These are phyloP conservation scores for Euzophera pinguis DNA, from an alignment of 2,888 invertebrate species.

Conservation along the genomic window DNA sequence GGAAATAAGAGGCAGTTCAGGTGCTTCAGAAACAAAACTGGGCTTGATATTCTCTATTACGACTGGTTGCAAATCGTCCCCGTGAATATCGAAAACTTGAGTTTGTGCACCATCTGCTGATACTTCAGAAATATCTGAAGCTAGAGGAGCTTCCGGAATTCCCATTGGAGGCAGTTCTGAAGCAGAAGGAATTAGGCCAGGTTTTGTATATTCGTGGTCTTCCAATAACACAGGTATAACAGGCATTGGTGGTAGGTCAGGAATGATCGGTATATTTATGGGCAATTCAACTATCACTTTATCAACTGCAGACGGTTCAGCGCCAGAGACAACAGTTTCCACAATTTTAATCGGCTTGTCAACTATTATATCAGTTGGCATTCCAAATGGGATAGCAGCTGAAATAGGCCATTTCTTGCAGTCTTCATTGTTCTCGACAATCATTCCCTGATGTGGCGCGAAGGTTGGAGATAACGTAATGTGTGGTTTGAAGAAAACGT, in stretches of 20 bases:
- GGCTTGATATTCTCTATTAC: background rate
- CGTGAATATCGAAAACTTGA: background rate
- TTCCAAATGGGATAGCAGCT: slow-evolving; percentile 1
- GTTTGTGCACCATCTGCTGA: too few relatives aligned
- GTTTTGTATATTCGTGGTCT: too few relatives aligned
- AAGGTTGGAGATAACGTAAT: slow-evolving; percentile 24
- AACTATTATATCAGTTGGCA: slow-evolving; percentile 11
- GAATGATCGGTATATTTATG: background rate
- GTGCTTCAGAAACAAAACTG: slow-evolving; percentile 19
- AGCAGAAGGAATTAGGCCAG: background rate
- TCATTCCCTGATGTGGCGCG: slow-evolving; percentile 23
- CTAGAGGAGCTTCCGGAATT: background rate
- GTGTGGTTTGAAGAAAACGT: slow-evolving; percentile 43
- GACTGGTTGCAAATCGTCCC: slow-evolving; percentile 7
- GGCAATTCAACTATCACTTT: slow-evolving; percentile 10
- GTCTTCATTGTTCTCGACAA: slow-evolving; percentile 20
- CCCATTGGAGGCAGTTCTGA: background rate
- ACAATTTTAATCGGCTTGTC: slow-evolving; percentile 19
- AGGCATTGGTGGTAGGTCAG: background rate
- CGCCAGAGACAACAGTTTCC: slow-evolving; percentile 10
- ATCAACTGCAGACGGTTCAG: slow-evolving; percentile 13
- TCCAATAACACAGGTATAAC: background rate
- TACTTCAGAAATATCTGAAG: too few relatives aligned
- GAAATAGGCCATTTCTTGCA: slow-evolving; percentile 17
- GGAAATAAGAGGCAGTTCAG: slow-evolving; percentile 23